A percentile compares a stretch with the other conserved stretches of the same genome.
Evolutionary conservation across 37 sponge, comb jelly and placozoan species (phyloP).

Genomic region (Amphimedon queenslandica): DNA sequence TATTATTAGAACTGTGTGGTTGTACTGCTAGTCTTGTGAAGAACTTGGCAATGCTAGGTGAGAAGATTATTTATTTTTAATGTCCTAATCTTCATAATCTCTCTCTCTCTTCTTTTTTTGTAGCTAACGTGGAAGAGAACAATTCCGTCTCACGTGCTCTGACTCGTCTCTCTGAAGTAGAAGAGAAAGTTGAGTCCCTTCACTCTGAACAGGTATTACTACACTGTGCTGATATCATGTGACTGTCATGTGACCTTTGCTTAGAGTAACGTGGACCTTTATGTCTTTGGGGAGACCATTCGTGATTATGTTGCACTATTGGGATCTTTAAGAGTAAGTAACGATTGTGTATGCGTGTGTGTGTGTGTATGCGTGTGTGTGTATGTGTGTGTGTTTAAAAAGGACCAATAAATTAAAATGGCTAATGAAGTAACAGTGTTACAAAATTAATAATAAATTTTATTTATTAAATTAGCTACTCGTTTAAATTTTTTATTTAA

Average conservation of each 20-base stretch:
- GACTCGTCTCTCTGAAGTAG: slow-evolving; percentile 88
- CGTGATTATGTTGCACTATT: slow-evolving; percentile 90
- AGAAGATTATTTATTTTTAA: not conserved
- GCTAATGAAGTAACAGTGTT: too few species aligned
- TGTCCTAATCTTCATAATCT: too few species aligned
- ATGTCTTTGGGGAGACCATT: slow-evolving; percentile 82
- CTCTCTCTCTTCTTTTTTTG: not conserved
- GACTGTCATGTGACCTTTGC: not conserved
- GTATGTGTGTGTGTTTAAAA: too few species aligned
- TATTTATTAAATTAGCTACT: too few species aligned
- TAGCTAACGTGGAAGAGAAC: slow-evolving; percentile 76
- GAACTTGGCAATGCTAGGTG: slow-evolving; percentile 51
- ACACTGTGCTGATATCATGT: not conserved
- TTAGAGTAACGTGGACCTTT: slow-evolving; percentile 71
- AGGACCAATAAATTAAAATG: too few species aligned
- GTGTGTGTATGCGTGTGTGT: too few species aligned
- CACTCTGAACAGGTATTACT: slow-evolving; percentile 78
- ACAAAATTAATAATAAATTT: too few species aligned
- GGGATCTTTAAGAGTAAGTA: slow-evolving; percentile 69
- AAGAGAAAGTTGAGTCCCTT: slow-evolving; percentile 82
- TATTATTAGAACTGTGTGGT: not conserved
- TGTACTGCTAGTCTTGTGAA: slow-evolving; percentile 24
- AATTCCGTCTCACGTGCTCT: slow-evolving; percentile 75
- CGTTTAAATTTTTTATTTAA: too few species aligned
- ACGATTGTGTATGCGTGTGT: too few species aligned